These are phyloP conservation scores for Stegodyphus mimosarum DNA, from an alignment of 1,140 invertebrate genomes.

Conservation along the genomic window DNA sequence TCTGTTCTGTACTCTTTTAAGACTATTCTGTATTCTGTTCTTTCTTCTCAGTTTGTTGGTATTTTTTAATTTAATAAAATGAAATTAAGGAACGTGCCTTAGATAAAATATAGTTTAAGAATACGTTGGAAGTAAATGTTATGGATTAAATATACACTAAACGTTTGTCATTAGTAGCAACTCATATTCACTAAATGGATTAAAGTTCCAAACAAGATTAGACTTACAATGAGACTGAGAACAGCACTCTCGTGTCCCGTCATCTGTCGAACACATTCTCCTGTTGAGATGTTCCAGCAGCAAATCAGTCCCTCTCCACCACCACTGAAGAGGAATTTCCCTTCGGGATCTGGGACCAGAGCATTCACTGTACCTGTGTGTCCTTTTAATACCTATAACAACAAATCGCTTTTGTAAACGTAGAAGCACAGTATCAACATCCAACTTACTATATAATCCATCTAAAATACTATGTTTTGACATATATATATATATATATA, in stretches of 20 bases:
- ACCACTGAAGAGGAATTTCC: conserved; percentile 70
- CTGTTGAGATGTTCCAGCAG: conserved; percentile 70
- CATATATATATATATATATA: too few relatives aligned
- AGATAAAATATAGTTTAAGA: too few relatives aligned
- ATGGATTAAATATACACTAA: too few relatives aligned
- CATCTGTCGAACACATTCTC: conserved; percentile 67
- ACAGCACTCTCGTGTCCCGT: conserved; percentile 71
- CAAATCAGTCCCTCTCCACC: conserved; percentile 69
- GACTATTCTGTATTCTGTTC: too few relatives aligned
- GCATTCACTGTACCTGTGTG: conserved; percentile 71
- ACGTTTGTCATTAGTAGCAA: too few relatives aligned
- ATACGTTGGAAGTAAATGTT: too few relatives aligned
- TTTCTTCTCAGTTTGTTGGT: too few relatives aligned
- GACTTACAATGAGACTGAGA: conserved; percentile 69
- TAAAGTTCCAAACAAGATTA: too few relatives aligned
- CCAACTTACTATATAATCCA: not conserved
- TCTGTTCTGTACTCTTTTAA: too few relatives aligned
- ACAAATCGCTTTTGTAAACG: not conserved
- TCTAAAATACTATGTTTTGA: not conserved
- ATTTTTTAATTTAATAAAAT: too few relatives aligned
- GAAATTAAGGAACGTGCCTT: too few relatives aligned
- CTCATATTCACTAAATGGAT: too few relatives aligned
- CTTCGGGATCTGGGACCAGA: conserved; percentile 69
- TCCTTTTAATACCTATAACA: conserved; percentile 44
- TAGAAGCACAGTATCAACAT: not conserved